Evolutionary conservation across 2,888 invertebrate species (phyloP), one percentile per base, ranked within the genome.

Genomic region (Drosophila vallismaia): DNA sequence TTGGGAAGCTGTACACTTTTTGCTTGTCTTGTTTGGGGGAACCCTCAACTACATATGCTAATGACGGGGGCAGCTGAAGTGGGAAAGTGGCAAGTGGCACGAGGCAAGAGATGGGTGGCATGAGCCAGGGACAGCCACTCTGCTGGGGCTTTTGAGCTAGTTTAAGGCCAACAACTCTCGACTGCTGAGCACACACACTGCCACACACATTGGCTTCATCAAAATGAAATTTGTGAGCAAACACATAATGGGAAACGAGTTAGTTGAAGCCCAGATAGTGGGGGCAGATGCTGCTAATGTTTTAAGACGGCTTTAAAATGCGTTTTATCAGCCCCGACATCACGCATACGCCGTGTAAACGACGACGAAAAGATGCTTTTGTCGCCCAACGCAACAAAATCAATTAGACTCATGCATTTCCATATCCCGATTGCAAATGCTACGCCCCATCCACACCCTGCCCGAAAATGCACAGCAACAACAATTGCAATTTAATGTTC

Each of bases 41-140:
- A 62, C 80, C 80, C 81, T 81, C 60, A 81, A 71, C 82, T 79
- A 83, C 82, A 84, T 83, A 83, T 83, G 82, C 82, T 83, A 83
- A 83, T 83, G 82, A 84, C 79, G 71, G 54, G 74, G 59, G 57
- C 38, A 36, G 58, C 44, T 29, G 31, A 42, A 19, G 46, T 14
- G 40, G 40, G 14, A 42, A 42, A 19, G 4, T 7, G 54, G 44
- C 28, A 28, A 28, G 28, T 4, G 28, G 28, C 28, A 6, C 5
- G 28, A 28, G 28, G 28, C 28, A 28, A 6, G 28, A 28, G 28
- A 28, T 4, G 28, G 6, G 28, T 6, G 28, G 28, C 5, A 5
- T 5, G 5, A 36, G 5, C 19, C 40, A 4, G 46, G 44, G 52
- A 51, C 49, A 66, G 76, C 70, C 69, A 69, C 70, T 69, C 62